Conservation (phyloP, 2,113 vertebrate species). For the Elephantulus edwardii region DNA sequence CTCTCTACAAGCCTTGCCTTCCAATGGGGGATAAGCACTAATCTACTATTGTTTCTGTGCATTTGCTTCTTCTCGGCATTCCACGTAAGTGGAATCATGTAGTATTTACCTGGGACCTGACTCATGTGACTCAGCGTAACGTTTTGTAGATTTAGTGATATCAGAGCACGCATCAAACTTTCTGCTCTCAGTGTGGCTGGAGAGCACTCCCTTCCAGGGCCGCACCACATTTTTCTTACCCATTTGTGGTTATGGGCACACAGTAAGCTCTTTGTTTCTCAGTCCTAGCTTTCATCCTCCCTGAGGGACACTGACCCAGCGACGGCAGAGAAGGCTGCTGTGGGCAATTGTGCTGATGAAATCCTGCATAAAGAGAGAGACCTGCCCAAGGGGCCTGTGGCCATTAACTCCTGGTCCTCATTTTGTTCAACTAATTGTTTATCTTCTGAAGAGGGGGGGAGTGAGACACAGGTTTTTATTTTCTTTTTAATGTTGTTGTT, state of each 20-base stretch:
- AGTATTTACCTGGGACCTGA: not conserved
- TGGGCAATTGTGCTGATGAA: too few species aligned
- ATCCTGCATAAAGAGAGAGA: not conserved
- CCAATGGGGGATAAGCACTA: not conserved
- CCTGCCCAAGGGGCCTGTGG: accelerated
- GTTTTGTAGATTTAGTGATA: not conserved
- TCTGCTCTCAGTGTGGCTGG: not conserved
- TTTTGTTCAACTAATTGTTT: too few species aligned
- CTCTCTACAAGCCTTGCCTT: too few species aligned
- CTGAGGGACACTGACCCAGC: not conserved
- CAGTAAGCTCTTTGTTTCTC: not conserved
- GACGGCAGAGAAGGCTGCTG: not conserved
- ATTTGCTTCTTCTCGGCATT: not conserved
- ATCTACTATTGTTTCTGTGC: not conserved
- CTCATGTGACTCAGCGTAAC: not conserved
- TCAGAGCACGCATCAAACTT: not conserved
- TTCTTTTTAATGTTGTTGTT: too few species aligned
- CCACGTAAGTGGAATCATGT: not conserved
- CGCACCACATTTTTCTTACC: not conserved
- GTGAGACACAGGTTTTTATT: not conserved
- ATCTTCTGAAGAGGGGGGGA: not conserved
- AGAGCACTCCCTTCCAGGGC: not conserved
- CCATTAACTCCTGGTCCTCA: accelerated
- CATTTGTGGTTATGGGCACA: not conserved
- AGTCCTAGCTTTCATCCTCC: not conserved